Evolutionary conservation across 2,888 invertebrate genomes (phyloP), one percentile per base, ranked within the genome.

Genomic region (Glyphotaelius pellucidus): DNA sequence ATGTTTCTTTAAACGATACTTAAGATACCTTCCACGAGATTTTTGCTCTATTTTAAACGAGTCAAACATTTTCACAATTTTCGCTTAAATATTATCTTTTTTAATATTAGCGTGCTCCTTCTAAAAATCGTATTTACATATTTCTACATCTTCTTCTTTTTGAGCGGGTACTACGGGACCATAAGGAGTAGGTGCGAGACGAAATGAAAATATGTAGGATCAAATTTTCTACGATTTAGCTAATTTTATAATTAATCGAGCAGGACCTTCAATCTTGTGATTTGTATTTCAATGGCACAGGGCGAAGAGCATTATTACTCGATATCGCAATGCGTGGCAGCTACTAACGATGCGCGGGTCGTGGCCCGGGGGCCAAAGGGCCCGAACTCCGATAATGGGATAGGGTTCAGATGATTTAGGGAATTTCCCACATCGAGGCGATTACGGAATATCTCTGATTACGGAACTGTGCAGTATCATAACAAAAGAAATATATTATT

Each of bases 311-410:
- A 83, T 83, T 83, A 83, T 35, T 35, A 38, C n/a, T 19, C 32
- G 86, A 35, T 86, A 86, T 89, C 88, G 89, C 31, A 38, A 85
- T 91, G 89, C 86, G 30, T 32, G 67, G 90, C 30, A 42, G 80
- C 30, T 67, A 85, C 90, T 92, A 92, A 92, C 92, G 92, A 92
- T 80, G 90, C 90, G 84, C 30, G 52, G 90, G 92, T 90, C 86
- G 80, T 42, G 87, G 47, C 87, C 92, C 90, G 30, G 31, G 84
- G 87, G 90, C 83, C 32, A 90, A 80, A 90, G 80, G 47, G 42
- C 89, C 35, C 42, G 79, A 89, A 91, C 79, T 89, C 32, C 89
- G 89, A 91, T 91, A 91, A 89, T 89, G 80, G 81, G 80, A 89
- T 31, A 89, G 81, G 91, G 31, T 42, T 47, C 67, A 38, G 80